Evolutionary conservation across 2,113 vertebrate genomes (phyloP), one percentile per base, ranked within the genome.

Genomic region (Elephas maximus): DNA sequence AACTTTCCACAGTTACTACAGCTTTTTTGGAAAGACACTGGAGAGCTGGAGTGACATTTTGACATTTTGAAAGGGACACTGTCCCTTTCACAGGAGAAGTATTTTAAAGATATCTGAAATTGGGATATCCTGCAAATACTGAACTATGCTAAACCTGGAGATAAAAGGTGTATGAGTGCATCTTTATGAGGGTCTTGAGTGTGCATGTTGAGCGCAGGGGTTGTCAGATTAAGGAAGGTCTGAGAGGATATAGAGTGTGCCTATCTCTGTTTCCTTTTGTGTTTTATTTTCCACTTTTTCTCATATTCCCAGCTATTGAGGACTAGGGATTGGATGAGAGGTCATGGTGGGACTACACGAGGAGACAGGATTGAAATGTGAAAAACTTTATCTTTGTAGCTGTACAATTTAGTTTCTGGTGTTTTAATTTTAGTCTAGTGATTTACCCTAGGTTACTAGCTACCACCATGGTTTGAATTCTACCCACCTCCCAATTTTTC

Each of bases 21-120:
- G 21, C 30, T n/a, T 63, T 96, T 79, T 84, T 88, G 51, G 2
- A 5, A 28, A 84, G 48, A 83, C 1, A 74, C 17, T 45, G 15
- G 41, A 81, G 30, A 96, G 8, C 18, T 71, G 14, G 21, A 73
- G 51, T 80, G 26, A 41, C 17, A 53, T 88, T 95, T 97, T 79
- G 14, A 73, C 8, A n/a, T n/a, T n/a, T n/a, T n/a, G n/a, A n/a
- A n/a, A n/a, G n/a, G n/a, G n/a, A n/a, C n/a, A n/a, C n/a, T n/a
- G n/a, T n/a, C n/a, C n/a, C 92, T 90, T 82, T 90, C 44, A 37
- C 26, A 26, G 37, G 9, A 76, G 74, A 33, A 45, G 0, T 76
- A 26, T 88, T 60, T 81, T 91, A 21, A 17, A 26, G 37, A 41
- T 48, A 41, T 60, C 20, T 87, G 53, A 96, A 79, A 63, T 79